Evolutionary conservation across 2,888 invertebrate genomes (phyloP), one percentile per base, ranked within the genome.

Genomic region (Mythimna albipuncta): DNA sequence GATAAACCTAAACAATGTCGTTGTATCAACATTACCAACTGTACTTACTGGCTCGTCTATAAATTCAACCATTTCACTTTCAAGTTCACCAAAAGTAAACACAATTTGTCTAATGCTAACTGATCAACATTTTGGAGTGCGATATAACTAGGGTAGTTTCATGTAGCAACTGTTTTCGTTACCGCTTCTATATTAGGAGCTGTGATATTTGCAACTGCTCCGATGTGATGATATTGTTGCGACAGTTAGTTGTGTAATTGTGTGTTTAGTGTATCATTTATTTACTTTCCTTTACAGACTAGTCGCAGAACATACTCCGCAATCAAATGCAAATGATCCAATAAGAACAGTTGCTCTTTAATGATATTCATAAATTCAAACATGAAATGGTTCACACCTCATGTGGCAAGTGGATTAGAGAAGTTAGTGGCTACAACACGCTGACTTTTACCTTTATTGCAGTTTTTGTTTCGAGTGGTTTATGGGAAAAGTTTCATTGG

Each of bases 331-430:
- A 81, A 74, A 82, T 81, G 61, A 69, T 81, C 50, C 61, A 71
- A 66, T 68, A 62, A 61, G 55, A 70, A 67, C 73, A 63, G 67
- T 73, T 65, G 62, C 69, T 72, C 16, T 59, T 19, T 76, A 74
- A 82, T 80, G 63, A 68, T 66, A 83, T 80, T 83, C 70, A 80
- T 80, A 67, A 61, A 71, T 77, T 65, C 72, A 65, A 50, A 69
- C 64, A 66, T 70, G 64, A 52, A 69, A 64, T 66, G 77, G 74
- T 77, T 77, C 72, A 75, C 84, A 82, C 77, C 69, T 77, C 81
- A 75, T 58, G 84, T 72, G 68, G 72, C 65, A 84, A 84, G 81
- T 84, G 75, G 82, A 84, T 77, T 77, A 83, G 81, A 77, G 75
- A 75, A 76, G 67, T 72, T 44, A 38, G 58, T 47, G 55, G 64